Conservation (phyloP, 2,888 invertebrate species). For the Dicranocentrus wangi region DNA sequence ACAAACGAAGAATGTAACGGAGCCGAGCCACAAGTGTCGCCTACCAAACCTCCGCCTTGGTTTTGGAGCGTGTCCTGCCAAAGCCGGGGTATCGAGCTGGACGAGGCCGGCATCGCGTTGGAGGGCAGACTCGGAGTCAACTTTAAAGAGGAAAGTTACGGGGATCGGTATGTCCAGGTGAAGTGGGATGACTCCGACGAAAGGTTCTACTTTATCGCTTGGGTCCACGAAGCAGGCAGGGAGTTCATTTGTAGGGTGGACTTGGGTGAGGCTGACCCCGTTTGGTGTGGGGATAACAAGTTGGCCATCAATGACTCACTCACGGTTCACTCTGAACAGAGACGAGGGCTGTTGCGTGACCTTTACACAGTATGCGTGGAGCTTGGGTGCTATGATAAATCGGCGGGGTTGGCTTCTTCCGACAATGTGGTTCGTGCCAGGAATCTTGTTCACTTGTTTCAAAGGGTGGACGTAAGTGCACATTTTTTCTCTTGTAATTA, state of each 20-base stretch:
- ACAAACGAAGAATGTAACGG: conserved; percentile 24
- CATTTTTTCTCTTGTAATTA: background rate
- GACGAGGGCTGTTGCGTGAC: conserved; percentile 68
- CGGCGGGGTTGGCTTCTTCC: conserved; percentile 68
- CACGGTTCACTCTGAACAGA: conserved; percentile 69
- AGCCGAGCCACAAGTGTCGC: background rate
- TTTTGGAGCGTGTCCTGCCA: conserved; percentile 71
- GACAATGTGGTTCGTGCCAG: conserved; percentile 70
- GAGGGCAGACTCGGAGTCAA: conserved; percentile 69
- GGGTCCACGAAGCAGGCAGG: conserved; percentile 69
- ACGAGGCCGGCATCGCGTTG: conserved; percentile 71
- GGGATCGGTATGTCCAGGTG: conserved; percentile 70
- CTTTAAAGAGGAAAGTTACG: conserved; percentile 67
- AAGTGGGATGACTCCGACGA: conserved; percentile 72
- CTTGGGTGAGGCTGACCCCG: conserved; percentile 67
- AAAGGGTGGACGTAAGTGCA: conserved; percentile 70
- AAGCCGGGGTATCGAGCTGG: conserved; percentile 70
- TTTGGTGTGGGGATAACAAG: conserved; percentile 70
- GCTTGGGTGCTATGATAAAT: conserved; percentile 71
- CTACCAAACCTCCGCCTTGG: conserved; percentile 66
- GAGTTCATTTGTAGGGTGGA: conserved; percentile 71
- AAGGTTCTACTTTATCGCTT: conserved; percentile 70
- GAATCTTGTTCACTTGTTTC: conserved; percentile 70
- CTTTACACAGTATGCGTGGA: conserved; percentile 71
- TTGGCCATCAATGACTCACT: conserved; percentile 65